Evolutionary conservation across 2,113 vertebrate genomes (phyloP), one percentile per base, ranked within the genome.

Genomic region (Choloepus hoffmanni): DNA sequence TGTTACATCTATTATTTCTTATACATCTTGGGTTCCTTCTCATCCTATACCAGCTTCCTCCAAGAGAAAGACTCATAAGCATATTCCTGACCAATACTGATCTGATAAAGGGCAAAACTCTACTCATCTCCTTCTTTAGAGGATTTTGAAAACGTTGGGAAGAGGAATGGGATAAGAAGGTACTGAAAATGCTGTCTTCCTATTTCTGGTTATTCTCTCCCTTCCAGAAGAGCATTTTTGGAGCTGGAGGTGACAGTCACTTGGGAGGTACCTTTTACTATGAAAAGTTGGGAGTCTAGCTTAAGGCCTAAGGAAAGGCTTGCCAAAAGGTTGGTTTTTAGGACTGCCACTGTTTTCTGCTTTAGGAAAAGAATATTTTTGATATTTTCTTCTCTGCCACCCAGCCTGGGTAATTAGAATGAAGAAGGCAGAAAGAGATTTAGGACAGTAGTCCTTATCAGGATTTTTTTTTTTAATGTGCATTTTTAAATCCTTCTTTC

Each of bases 401-500:
- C 14, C 50, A 50, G 45, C 13, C 15, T 13, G 73, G 8, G 33
- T 7, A 45, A 78, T 28, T n/a, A 73, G 73, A 70, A 10, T 58
- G 43, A 58, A 89, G 30, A 93, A 14, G 16, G 11, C 10, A 91
- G 40, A 21, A 11, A 68, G 21, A 8, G 19, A 72, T 86, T 55
- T 92, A 78, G 33, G 11, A 74, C 8, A 77, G 53, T n/a, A 85
- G 10, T 0, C n/a, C 53, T 92, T 36, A 63, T 60, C 36, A 77
- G 24, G 26, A 88, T n/a, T 53, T 55, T 89, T 50, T 50, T 50
- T 89, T 77, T 50, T 53, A 60, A 78, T 79, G 13, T 79, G n/a
- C 10, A 65, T 85, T 96, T 81, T 55, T n/a, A 55, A 67, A 90
- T 96, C 16, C 16, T 68, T 90, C 24, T 78, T 87, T 89, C 23